These are phyloP conservation scores for Pseudonaja textilis DNA, from an alignment of 2,113 vertebrate species.

Conservation along the genomic window DNA sequence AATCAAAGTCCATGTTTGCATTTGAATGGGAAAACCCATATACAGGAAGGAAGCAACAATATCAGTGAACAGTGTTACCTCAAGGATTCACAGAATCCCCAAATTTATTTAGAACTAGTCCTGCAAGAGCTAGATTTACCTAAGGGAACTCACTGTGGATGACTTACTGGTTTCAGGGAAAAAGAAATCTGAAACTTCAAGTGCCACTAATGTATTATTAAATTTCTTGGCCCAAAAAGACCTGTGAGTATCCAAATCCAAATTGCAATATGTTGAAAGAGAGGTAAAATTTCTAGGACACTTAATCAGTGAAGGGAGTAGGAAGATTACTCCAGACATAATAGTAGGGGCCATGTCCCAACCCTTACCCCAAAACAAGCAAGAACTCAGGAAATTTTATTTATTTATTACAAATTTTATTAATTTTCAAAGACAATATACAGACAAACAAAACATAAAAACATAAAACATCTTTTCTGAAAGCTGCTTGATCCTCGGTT, in stretches of 20 bases:
- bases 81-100: background rate
- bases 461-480: too few relatives aligned
- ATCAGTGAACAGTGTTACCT: background rate
- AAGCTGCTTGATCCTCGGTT: too few relatives aligned
- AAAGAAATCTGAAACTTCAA: background rate
- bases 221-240: background rate
- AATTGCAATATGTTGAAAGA: too few relatives aligned
- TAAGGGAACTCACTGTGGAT: background rate
- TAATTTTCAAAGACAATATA: too few relatives aligned
- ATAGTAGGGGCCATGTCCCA: too few relatives aligned
- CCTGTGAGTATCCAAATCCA: background rate
- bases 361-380: too few relatives aligned
- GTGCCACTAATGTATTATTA: background rate
- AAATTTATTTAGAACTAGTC: background rate
- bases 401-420: too few relatives aligned
- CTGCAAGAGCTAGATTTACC: background rate
- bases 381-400: too few relatives aligned
- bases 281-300: too few relatives aligned
- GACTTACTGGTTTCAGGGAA: background rate
- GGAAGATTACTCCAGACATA: too few relatives aligned
- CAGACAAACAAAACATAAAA: too few relatives aligned
- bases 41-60: background rate
- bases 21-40: background rate
- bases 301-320: too few relatives aligned
- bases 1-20: background rate